phyloP scores from a whole-genome alignment of 2,113 vertebrate genomes.

The Trematocara nigrifrons region DNA sequence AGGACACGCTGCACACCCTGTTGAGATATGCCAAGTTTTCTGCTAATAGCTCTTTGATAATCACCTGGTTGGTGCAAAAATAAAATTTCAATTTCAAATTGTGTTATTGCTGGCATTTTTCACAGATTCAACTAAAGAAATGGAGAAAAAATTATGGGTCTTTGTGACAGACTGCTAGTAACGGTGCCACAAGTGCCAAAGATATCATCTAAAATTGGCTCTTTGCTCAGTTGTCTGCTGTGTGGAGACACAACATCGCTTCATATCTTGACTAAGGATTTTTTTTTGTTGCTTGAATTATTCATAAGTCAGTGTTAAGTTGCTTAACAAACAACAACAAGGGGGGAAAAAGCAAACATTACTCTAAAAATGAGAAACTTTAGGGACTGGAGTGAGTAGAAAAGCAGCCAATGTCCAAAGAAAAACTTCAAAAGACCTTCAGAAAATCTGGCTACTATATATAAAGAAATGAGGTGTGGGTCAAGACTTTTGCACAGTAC shows the following conservation, averaged over 20 bases:
- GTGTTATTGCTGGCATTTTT: background rate
- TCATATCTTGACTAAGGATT: background rate
- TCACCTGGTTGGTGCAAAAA: background rate
- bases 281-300: background rate
- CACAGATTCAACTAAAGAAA: background rate
- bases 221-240: background rate
- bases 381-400: background rate
- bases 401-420: background rate
- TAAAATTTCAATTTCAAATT: background rate
- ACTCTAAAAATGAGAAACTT: background rate
- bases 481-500: background rate
- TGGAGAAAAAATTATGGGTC: background rate
- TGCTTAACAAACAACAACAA: background rate
- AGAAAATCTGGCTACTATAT: background rate
- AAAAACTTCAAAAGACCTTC: background rate
- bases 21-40: background rate
- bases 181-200: background rate
- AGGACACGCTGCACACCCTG: background rate
- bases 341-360: background rate
- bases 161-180: background rate
- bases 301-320: background rate
- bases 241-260: background rate
- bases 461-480: background rate
- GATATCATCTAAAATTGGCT: background rate
- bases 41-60: background rate